Conservation (phyloP, 1,140 invertebrate genomes). For the Phocides pigmalion region DNA sequence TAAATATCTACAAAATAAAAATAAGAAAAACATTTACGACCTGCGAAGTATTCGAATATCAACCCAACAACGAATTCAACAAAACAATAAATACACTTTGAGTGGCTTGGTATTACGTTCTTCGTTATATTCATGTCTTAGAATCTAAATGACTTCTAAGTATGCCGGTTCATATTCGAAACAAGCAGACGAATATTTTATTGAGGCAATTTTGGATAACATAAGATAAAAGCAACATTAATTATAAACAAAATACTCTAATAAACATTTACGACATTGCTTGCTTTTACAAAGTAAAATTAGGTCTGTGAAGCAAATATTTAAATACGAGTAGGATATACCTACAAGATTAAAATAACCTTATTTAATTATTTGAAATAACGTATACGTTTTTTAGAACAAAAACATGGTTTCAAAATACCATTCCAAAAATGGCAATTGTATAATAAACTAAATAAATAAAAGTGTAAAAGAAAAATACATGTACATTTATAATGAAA, state of each 20-base stretch:
- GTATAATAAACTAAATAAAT: too few species aligned
- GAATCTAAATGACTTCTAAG: background rate
- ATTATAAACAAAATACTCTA: background rate
- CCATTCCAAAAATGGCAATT: too few species aligned
- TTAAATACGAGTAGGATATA: background rate
- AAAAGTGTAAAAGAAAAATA: too few species aligned
- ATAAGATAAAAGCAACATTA: conserved; percentile 14
- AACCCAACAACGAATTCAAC: background rate
- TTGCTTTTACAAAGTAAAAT: conserved; percentile 2
- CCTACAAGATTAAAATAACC: background rate
- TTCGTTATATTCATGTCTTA: too few species aligned
- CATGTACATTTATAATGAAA: too few species aligned
- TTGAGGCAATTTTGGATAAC: background rate
- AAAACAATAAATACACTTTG: too few species aligned
- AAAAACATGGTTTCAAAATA: background rate
- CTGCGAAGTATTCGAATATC: background rate
- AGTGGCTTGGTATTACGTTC: too few species aligned
- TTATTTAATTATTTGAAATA: conserved; percentile 34
- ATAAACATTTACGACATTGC: background rate
- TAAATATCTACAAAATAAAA: conserved; percentile 15
- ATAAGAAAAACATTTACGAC: background rate
- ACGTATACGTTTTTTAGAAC: conserved; percentile 38
- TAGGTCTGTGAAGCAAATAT: conserved; percentile 7
- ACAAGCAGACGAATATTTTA: background rate
- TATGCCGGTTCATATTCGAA: background rate